A percentile compares a stretch with the other conserved stretches of the same genome.
phyloP scores from a whole-genome alignment of 1,140 invertebrate genomes.

The Coptotermes formosanus region DNA sequence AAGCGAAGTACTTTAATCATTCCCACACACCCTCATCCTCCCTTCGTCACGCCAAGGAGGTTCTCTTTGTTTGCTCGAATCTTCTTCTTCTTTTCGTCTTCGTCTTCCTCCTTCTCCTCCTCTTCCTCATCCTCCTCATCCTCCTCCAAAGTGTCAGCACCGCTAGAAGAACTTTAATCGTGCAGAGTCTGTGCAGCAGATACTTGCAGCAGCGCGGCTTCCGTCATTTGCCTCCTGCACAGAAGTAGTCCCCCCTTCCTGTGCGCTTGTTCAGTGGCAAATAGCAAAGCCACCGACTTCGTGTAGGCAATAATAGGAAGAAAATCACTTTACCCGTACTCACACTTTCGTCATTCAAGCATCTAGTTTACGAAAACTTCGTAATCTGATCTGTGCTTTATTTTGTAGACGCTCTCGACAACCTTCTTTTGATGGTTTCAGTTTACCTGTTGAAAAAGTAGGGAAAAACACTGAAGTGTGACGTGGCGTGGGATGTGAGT shows the following conservation, averaged over 20 bases:
- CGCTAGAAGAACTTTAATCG: slow-evolving; percentile 1
- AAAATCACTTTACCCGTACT: not conserved
- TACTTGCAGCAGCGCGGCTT: not conserved
- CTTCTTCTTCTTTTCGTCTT: not conserved
- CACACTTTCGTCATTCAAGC: not conserved
- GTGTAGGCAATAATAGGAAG: not conserved
- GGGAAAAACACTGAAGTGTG: too few species aligned
- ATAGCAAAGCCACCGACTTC: not conserved
- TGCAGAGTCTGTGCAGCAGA: not conserved
- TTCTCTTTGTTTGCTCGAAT: not conserved
- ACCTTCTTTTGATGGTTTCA: too few species aligned
- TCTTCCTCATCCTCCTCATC: too few species aligned
- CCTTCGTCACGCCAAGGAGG: not conserved
- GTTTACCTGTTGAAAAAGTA: too few species aligned
- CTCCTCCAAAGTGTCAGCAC: not conserved
- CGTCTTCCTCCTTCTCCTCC: too few species aligned
- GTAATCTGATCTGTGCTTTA: not conserved
- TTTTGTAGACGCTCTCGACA: too few species aligned
- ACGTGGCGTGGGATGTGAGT: too few species aligned
- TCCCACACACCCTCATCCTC: not conserved
- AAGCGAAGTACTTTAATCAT: not conserved
- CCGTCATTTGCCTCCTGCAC: not conserved
- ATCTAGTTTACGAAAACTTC: not conserved
- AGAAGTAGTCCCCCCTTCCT: not conserved
- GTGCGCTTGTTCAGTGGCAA: not conserved